Base-by-base conservation (phyloP, 2,113 vertebrate genomes). In the Pygoscelis adeliae region DNA sequence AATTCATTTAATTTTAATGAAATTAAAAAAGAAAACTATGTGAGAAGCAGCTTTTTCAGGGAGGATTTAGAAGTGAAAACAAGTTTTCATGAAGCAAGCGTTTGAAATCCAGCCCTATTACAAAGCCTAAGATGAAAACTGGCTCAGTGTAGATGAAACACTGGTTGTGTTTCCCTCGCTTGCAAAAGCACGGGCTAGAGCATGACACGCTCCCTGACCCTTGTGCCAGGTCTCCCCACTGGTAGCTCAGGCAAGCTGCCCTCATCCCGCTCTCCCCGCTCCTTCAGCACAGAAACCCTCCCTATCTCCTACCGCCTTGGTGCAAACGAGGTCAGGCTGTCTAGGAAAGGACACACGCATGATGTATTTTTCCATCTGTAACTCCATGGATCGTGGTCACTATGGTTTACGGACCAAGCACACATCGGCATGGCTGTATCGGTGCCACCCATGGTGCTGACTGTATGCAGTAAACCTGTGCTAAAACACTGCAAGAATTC, bases 141-240 rank as follows among this genome's bases (percentile, higher is more conserved):
- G 18, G 2, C 15, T 63, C 46, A 25, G 49, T 5, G 9, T 29
- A 5, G 46, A 18, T 72, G 18, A 44, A 76, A 27, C 17, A 9
- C 6, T 3, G 27, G 3, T 9, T 32, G 27, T n/a, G 10, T 70
- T 74, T 77, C 6, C 5, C 38, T 56, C 0, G 0, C 46, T 30
- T 18, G 26, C 56, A 84, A 66, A 50, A 63, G 15, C 44, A 16
- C 1, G 1, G 6, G 21, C 30, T 16, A 16, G 16, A 15, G 5
- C 14, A 9, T 4, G 13, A 14, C 3, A 0, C 0, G 1, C 17
- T 77, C 29, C 26, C 15, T 62, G 44, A 62, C 42, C 27, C 11
- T 30, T 1, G 0, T 25, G 30, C 44, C 59, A 55, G 67, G 18
- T 21, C 18, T 84, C 40, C 6, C 46, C 7, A 18, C n/a, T 14